Percentiles rank a stretch among this genome's conserved stretches.
Conservation (phyloP, 2,797 vertebrate genomes). For the Lithobates sylvaticus region DNA sequence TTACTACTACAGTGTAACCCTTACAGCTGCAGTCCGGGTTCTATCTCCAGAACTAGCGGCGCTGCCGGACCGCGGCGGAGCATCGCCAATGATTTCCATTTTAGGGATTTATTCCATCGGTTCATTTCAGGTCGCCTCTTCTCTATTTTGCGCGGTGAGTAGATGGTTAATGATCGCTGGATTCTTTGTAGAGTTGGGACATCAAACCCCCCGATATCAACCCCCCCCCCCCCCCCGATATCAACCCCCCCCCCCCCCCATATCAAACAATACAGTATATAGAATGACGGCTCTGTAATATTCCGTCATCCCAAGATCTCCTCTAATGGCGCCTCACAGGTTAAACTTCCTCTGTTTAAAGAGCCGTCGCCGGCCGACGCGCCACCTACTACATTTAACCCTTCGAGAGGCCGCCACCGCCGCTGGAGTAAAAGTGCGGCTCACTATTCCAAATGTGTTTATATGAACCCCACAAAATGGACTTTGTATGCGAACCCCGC, state of each 20-base stretch:
- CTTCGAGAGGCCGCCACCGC: conserved; percentile 10
- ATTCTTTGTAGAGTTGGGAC: no score
- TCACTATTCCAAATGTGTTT: no score
- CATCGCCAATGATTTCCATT: conserved; percentile 30
- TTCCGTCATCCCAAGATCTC: not conserved
- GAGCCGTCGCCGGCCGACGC: conserved; percentile 22
- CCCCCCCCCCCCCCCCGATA: no score
- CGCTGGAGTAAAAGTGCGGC: not conserved
- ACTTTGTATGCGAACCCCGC: no score
- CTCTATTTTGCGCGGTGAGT: not conserved
- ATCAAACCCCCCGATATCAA: no score
- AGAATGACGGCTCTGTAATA: not conserved
- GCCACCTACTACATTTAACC: conserved; percentile 35
- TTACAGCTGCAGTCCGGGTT: conserved; percentile 1
- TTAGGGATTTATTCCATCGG: not conserved
- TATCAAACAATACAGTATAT: not conserved
- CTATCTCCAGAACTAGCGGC: no score
- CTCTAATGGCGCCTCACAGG: not conserved
- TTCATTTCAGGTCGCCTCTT: conserved; percentile 54
- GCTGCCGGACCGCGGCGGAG: not conserved
- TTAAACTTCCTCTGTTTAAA: conserved; percentile 45
- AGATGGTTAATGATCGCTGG: not conserved
- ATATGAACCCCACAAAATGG: no score
- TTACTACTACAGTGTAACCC: not conserved
- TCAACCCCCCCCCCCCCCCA: no score